Evolutionary conservation across 1,140 invertebrate species (phyloP), one percentile per base, ranked within the genome.

Genomic region (Drosophila pallidifrons): DNA sequence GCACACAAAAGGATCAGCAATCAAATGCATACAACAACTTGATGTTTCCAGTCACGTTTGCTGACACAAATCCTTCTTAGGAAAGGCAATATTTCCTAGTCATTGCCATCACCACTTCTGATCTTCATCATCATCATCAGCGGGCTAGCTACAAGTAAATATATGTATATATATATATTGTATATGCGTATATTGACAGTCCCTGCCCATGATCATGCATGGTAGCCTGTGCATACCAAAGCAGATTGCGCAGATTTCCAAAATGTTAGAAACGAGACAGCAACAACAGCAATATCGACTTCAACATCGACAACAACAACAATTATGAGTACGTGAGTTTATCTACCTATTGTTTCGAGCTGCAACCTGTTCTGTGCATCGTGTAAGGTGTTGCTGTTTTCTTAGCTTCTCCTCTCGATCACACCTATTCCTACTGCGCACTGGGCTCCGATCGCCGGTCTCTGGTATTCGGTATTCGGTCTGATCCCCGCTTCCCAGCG

Each of bases 41-140:
- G 51, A 82, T 85, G 67, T 88, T 88, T 89, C 85, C 64, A 88
- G 85, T 88, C 85, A 88, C 85, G 85, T 88, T 85, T 81, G 85
- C 85, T 85, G 85, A 89, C 85, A 88, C 81, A 88, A 88, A 88
- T 88, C 85, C 85, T 88, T 88, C 85, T 88, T 79, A 74, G 85
- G 85, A 85, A 88, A 88, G 85, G 85, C 85, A 83, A 88, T 88
- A 88, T 81, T 81, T 88, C 65, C 85, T 88, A 88, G 85, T 88
- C 85, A 88, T 89, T 70, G 78, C 65, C 57, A 67, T 58, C n/a
- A 61, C 38, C 20, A 41, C 54, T 25, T 25, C 41, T 38, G 65
- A 41, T 58, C 55, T 52, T 64, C 49, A 64, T 64, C 60, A 65
- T 35, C 55, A 79, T 63, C 77, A 71, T 58, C 64, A 58, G 30